A percentile compares a stretch with the other conserved stretches of the same genome.
Conservation (phyloP, 1,140 invertebrate species). For the Drosophila ogumai region DNA sequence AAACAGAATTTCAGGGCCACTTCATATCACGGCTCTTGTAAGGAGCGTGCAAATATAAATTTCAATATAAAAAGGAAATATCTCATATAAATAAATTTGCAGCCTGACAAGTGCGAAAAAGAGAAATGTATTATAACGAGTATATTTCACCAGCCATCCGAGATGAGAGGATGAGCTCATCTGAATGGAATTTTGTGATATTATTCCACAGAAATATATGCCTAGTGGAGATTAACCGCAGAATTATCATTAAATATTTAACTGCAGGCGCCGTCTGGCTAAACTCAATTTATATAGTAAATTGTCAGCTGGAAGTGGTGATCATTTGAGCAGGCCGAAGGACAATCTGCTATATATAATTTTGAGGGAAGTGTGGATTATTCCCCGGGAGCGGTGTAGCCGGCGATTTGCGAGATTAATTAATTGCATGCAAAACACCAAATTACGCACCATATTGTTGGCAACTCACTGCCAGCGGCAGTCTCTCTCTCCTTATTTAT, state of each 20-base stretch:
- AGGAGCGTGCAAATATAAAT: conserved; percentile 37
- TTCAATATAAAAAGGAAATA: conserved; percentile 58
- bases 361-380: conserved; percentile 1
- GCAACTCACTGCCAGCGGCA: conserved; percentile 27
- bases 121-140: conserved; percentile 46
- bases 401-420: conserved; percentile 54
- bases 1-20: conserved; percentile 48
- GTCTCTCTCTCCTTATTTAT: conserved; percentile 39
- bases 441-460: conserved; percentile 71
- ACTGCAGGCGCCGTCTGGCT: conserved; percentile 34
- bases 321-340: conserved; percentile 22
- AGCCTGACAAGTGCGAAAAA: conserved; percentile 59
- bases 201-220: conserved; percentile 39
- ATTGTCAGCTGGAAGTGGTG: conserved; percentile 49
- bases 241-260: conserved; percentile 43
- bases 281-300: conserved; percentile 37
- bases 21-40: conserved; percentile 29
- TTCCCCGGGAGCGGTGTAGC: conserved; percentile 12
- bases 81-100: conserved; percentile 60
- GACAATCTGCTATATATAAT: conserved; percentile 6
- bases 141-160: conserved; percentile 15
- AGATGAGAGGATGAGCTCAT: conserved; percentile 38
- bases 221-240: conserved; percentile 17
- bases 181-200: conserved; percentile 56
- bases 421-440: conserved; percentile 76